These are phyloP conservation scores for Taeniopygia guttata DNA, from an alignment of 2,797 vertebrate species.

Conservation along the genomic window DNA sequence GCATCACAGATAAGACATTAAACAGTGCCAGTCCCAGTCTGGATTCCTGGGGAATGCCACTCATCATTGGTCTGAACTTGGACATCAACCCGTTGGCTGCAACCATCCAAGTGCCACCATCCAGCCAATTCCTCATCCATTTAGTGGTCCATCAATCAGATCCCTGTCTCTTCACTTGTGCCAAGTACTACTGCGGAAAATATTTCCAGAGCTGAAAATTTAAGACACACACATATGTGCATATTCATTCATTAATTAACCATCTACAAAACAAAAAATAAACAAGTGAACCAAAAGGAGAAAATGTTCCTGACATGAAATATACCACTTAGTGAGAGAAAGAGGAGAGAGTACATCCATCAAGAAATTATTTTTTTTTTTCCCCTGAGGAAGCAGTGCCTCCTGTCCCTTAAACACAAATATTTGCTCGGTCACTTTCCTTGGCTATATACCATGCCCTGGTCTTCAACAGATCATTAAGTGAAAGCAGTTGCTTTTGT, in stretches of 20 bases:
- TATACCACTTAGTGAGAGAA: neutral
- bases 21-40: neutral
- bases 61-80: neutral
- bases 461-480: neutral
- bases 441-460: fast-evolving
- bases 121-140: neutral
- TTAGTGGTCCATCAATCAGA: neutral
- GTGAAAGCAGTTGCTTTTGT: neutral
- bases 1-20: neutral
- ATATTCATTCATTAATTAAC: conserved; percentile 9
- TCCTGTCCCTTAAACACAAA: neutral
- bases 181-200: neutral
- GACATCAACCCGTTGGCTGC: neutral
- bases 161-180: neutral
- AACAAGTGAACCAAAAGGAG: neutral
- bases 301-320: conserved; percentile 4
- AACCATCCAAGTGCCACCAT: neutral
- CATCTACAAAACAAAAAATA: conserved; percentile 5
- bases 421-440: neutral
- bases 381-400: neutral
- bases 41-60: fast-evolving
- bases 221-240: neutral
- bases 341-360: neutral
- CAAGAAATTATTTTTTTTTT: neutral
- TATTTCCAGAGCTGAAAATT: conserved; percentile 5